These are phyloP conservation scores for Polypterus bichir DNA, from an alignment of 2,113 vertebrate genomes.

Conservation along the genomic window DNA sequence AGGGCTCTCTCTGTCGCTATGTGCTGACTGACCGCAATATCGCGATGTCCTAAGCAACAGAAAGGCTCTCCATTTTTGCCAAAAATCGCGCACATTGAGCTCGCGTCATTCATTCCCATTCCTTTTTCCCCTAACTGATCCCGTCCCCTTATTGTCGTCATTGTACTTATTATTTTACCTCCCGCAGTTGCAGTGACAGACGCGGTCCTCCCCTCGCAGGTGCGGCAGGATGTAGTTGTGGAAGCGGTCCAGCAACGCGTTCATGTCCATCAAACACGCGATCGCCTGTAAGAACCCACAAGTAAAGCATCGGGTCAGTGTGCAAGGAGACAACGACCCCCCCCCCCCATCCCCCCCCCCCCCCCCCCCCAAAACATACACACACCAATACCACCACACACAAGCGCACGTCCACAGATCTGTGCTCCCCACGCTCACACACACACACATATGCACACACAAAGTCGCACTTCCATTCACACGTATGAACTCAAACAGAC, in stretches of 20 bases:
- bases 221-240: slow-evolving; percentile 99
- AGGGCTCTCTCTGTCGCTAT: too few species aligned
- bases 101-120: too few species aligned
- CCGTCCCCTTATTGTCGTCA: neutral
- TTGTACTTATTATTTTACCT: slow-evolving; percentile 58
- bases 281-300: slow-evolving; percentile 92
- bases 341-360: neutral
- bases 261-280: slow-evolving; percentile 99
- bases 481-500: neutral
- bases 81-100: too few species aligned
- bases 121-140: too few species aligned
- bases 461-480: neutral
- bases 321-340: neutral
- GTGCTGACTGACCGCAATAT: too few species aligned
- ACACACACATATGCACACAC: neutral
- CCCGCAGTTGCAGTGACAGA: slow-evolving; percentile 99
- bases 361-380: neutral
- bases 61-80: too few species aligned
- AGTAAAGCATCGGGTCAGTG: slow-evolving; percentile 54
- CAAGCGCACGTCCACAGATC: neutral
- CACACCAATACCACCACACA: slow-evolving; percentile 1
- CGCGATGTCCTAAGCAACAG: too few species aligned
- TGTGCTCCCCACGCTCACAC: neutral
- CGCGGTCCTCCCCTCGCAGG: slow-evolving; percentile 93
- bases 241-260: slow-evolving; percentile 97